Base-by-base conservation (phyloP, 2,888 invertebrate species). In the Melanchra persicariae region DNA sequence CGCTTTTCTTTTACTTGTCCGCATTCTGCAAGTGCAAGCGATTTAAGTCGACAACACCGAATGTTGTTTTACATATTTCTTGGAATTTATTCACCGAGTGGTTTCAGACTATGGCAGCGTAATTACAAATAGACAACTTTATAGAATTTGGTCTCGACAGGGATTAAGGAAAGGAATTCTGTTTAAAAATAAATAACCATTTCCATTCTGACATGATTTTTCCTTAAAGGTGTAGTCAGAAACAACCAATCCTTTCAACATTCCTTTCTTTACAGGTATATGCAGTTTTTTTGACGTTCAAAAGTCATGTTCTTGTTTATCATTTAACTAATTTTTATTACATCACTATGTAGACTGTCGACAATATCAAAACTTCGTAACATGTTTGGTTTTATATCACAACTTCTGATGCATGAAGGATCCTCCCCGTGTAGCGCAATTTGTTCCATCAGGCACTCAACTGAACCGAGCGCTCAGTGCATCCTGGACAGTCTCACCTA, bases 11-110 rank as follows among this genome's bases (percentile, higher is more conserved):
- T 45, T 43, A 22, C 37, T 40, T 43, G 60, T 55, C n/a, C 47
- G 34, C 60, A 51, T 64, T 77, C 60, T 52, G 55, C 54, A 51
- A 73, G 40, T 68, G 68, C 73, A 73, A 63, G 58, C 43, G 26
- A 54, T 77, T 72, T 43, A 47, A 62, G 62, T 37, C 59, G 45
- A 61, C 57, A 71, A 58, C 43, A 45, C 61, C n/a, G 62, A 72
- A 63, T 67, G 51, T 66, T 72, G 77, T 62, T 67, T 58, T 40
- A 72, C 49, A 77, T 68, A 77, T 61, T 77, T 77, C 66, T 60
- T 45, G 58, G 26, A 67, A 74, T 68, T 64, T 61, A 68, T 61
- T 57, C 52, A 52, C 68, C 4, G 24, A 61, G 60, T 10, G 19
- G 34, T 67, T 64, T 51, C 34, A 49, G 22, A 34, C 26, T 63